Evolutionary conservation across 2,113 vertebrate genomes (phyloP).

Genomic region (Pampusana beccarii): DNA sequence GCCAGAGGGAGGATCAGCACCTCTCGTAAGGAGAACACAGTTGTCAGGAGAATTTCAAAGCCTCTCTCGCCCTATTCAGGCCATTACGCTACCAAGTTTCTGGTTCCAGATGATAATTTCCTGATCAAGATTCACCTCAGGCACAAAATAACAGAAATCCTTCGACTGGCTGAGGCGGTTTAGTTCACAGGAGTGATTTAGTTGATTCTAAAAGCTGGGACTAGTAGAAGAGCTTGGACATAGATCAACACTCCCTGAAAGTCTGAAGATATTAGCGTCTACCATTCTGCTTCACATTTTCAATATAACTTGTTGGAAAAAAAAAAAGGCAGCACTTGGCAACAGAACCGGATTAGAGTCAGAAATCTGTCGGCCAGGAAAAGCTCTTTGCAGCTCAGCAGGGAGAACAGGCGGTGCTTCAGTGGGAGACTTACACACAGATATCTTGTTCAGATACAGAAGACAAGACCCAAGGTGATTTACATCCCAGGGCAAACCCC

Average conservation of each 20-base stretch:
- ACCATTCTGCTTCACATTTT: not conserved
- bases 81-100: not conserved
- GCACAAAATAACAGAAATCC: not conserved
- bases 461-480: not conserved
- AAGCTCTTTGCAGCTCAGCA: not conserved
- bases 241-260: not conserved
- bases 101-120: not conserved
- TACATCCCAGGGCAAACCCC: not conserved
- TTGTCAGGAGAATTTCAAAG: not conserved
- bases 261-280: not conserved
- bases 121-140: not conserved
- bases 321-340: not conserved
- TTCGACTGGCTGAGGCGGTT: not conserved
- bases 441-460: not conserved
- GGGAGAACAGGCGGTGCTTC: not conserved
- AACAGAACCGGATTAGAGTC: not conserved
- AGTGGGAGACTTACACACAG: rapidly evolving
- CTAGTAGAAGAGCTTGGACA: not conserved
- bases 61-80: not conserved
- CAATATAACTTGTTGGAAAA: not conserved
- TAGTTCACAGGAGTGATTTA: not conserved
- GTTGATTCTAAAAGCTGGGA: not conserved
- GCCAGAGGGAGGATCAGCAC: constrained; percentile 1
- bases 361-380: not conserved
- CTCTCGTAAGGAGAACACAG: not conserved